Evolutionary conservation across 2,888 invertebrate species (phyloP).

Genomic region (Amphipyra berbera): DNA sequence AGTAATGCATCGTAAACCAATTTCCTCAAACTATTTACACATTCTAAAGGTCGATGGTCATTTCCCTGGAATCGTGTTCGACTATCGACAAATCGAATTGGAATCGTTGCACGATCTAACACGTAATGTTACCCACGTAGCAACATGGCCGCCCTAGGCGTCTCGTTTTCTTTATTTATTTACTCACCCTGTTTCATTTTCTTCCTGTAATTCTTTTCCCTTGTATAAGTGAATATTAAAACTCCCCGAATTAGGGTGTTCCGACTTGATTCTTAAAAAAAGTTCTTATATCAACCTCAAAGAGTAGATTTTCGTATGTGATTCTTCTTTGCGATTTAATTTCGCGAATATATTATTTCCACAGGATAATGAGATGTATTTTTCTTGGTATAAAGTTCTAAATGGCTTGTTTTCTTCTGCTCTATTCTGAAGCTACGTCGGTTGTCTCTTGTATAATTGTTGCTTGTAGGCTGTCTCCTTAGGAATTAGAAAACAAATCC

Average conservation of each 20-base stretch:
- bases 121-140: conserved; percentile 77
- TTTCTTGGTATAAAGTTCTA: conserved; percentile 61
- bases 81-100: conserved; percentile 85
- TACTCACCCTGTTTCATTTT: conserved; percentile 86
- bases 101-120: conserved; percentile 80
- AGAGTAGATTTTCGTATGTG: conserved; percentile 63
- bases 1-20: conserved; percentile 38
- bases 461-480: conserved; percentile 87
- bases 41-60: conserved; percentile 80
- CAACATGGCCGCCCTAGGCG: conserved; percentile 71
- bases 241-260: conserved; percentile 77
- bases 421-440: conserved; percentile 42
- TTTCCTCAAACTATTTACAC: conserved; percentile 77
- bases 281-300: conserved; percentile 62
- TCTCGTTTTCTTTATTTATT: conserved; percentile 82
- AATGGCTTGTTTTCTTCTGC: conserved; percentile 57
- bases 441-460: conserved; percentile 85
- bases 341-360: conserved; percentile 60
- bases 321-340: conserved; percentile 69
- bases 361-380: conserved; percentile 63
- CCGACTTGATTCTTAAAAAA: conserved; percentile 54
- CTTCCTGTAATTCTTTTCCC: conserved; percentile 88
- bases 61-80: conserved; percentile 71
- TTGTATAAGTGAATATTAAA: conserved; percentile 87
- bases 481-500: conserved; percentile 87